Percentiles rank a stretch among this genome's conserved stretches.
Conservation (phyloP, 2,888 invertebrate genomes). For the Nemurella pictetii region DNA sequence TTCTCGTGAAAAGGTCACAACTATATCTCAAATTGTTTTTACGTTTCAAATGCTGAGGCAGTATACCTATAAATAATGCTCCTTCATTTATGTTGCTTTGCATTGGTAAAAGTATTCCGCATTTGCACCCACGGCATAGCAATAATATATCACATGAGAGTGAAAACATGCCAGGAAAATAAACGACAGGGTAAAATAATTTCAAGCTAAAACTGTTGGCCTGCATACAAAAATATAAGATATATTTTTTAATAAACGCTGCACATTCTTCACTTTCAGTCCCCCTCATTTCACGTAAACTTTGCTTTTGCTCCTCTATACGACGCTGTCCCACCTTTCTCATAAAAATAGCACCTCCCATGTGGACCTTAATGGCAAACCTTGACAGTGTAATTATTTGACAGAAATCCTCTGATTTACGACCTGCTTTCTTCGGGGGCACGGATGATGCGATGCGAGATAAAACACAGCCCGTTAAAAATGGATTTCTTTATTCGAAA, state of each 20-base stretch:
- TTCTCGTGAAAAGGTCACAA: background rate
- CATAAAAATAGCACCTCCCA: conserved; percentile 19
- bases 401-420: conserved; percentile 11
- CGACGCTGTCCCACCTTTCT: background rate
- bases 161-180: conserved; percentile 4
- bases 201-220: conserved; percentile 11
- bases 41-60: background rate
- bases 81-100: conserved; percentile 24
- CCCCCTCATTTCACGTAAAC: background rate
- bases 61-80: conserved; percentile 32
- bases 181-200: conserved; percentile 29
- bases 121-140: background rate
- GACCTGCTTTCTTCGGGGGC: background rate
- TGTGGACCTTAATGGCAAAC: background rate
- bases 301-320: conserved; percentile 4
- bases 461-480: background rate
- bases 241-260: conserved; percentile 34
- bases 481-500: background rate
- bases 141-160: conserved; percentile 9
- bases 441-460: background rate
- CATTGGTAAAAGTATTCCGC: background rate
- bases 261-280: conserved; percentile 15
- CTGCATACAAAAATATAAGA: conserved; percentile 34
- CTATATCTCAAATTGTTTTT: background rate
- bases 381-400: conserved; percentile 18